Conservation (phyloP, 2,888 invertebrate genomes). For the Drosophila melanocephala region DNA sequence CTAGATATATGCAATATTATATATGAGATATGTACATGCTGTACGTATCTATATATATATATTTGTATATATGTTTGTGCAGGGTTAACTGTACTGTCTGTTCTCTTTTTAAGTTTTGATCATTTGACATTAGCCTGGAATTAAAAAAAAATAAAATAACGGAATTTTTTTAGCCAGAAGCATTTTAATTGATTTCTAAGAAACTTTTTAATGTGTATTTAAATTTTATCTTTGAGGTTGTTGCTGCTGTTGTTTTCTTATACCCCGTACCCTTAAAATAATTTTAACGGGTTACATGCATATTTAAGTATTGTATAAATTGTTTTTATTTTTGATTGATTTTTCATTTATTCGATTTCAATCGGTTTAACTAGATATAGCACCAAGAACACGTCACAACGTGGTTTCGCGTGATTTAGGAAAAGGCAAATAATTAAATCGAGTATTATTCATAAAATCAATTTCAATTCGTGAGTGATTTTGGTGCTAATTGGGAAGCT, state of each 20-base stretch:
- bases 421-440: not conserved
- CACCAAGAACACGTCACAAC: no score
- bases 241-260: not conserved
- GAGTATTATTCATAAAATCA: not conserved
- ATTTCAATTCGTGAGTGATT: not conserved
- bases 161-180: not conserved
- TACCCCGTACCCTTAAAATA: not conserved
- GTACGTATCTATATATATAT: not conserved
- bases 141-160: not conserved
- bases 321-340: not conserved
- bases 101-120: not conserved
- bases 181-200: slow-evolving; percentile 17
- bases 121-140: slow-evolving; percentile 11
- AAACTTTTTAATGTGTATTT: slow-evolving; percentile 13
- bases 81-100: not conserved
- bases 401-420: not conserved
- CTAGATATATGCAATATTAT: not conserved
- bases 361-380: no score
- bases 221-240: not conserved
- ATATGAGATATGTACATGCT: not conserved
- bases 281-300: not conserved
- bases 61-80: not conserved
- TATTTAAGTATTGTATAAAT: not conserved
- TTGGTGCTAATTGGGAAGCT: not conserved
- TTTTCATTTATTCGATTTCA: no score